These are phyloP conservation scores for Hypotaenidia okinawae DNA, from an alignment of 2,797 vertebrate species.

Conservation along the genomic window DNA sequence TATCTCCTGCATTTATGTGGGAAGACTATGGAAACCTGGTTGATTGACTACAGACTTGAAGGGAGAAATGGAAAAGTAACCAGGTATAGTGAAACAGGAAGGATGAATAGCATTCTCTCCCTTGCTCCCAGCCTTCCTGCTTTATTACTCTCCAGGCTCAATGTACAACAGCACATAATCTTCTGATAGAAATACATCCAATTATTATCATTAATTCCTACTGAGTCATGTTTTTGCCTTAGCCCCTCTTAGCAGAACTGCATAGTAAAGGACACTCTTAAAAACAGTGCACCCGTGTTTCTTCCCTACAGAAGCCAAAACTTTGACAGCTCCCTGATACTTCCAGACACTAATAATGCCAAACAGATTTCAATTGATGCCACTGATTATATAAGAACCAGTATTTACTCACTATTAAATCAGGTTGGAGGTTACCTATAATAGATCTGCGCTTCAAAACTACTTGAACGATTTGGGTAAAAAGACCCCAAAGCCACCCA, in stretches of 20 bases:
- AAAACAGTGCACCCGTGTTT: neutral
- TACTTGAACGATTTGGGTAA: neutral
- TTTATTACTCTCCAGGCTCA: neutral
- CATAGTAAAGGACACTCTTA: neutral
- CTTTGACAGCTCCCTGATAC: neutral
- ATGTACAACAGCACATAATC: neutral
- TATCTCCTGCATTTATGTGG: rapidly evolving
- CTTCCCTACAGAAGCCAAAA: neutral
- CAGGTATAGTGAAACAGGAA: neutral
- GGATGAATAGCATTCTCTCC: neutral
- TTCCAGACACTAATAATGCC: neutral
- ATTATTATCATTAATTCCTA: neutral
- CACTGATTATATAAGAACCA: neutral
- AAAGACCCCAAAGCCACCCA: neutral
- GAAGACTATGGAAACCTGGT: neutral
- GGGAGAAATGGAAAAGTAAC: neutral
- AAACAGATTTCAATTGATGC: neutral
- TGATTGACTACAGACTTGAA: neutral
- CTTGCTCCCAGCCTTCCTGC: neutral
- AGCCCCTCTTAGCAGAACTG: neutral
- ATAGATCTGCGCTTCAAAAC: neutral
- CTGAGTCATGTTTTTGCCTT: neutral
- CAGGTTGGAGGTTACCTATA: neutral
- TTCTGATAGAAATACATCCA: neutral
- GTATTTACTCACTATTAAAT: neutral